phyloP scores from a whole-genome alignment of 2,797 vertebrate genomes.

The Chelon labrosus region DNA sequence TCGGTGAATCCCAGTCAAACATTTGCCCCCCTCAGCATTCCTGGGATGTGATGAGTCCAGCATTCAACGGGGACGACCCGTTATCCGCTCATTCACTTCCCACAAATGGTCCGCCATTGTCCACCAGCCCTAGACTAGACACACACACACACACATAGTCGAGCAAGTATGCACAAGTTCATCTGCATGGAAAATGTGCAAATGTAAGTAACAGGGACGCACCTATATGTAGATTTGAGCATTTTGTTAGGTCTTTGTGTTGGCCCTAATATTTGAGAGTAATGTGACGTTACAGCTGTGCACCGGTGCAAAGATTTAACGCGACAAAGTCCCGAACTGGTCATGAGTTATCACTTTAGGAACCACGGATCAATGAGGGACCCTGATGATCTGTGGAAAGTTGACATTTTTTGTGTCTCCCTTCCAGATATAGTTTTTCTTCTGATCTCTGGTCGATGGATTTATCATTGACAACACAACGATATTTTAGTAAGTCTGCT shows the following conservation, averaged over 20 bases:
- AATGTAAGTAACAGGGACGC: no score
- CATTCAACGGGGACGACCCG: constrained; percentile 78
- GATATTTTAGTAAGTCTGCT: constrained; percentile 76
- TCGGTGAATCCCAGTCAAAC: constrained; percentile 75
- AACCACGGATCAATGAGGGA: no score
- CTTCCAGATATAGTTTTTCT: constrained; percentile 68
- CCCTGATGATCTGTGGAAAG: no score
- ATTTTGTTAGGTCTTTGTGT: no score
- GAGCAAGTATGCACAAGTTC: background rate
- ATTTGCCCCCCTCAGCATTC: constrained; percentile 82
- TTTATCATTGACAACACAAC: constrained; percentile 76
- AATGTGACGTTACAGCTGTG: no score
- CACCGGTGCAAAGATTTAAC: no score
- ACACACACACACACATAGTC: constrained; percentile 27
- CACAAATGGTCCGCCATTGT: constrained; percentile 79
- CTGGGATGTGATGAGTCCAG: constrained; percentile 82
- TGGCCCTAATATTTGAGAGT: no score
- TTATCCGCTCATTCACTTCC: constrained; percentile 80
- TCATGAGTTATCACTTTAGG: no score
- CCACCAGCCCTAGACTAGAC: constrained; percentile 31
- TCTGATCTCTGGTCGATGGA: constrained; percentile 79
- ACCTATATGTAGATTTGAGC: no score
- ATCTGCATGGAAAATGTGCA: no score
- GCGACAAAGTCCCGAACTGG: no score
- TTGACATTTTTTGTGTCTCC: no score